A percentile compares a stretch with the other conserved stretches of the same genome.
Conservation (phyloP, 2,113 vertebrate species). For the Aptenodytes forsteri region DNA sequence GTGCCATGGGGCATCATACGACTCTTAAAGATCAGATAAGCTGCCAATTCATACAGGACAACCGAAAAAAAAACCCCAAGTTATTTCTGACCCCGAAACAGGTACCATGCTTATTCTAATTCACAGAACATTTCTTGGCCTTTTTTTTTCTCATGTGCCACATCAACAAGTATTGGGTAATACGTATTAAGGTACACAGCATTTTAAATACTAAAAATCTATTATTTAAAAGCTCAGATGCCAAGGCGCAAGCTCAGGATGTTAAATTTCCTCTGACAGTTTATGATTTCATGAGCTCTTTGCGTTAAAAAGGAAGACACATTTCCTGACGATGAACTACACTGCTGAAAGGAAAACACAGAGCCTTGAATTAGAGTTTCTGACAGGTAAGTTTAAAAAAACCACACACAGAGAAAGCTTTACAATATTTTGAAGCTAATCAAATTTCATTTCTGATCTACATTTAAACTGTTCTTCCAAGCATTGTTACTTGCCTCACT, state of each 20-base stretch:
- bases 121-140: not conserved
- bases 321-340: not conserved
- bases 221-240: not conserved
- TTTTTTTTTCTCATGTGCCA: not conserved
- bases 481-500: not conserved
- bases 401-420: not conserved
- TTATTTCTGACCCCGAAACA: not conserved
- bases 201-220: not conserved
- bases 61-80: not conserved
- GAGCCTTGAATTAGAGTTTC: not conserved
- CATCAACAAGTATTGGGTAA: not conserved
- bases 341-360: not conserved
- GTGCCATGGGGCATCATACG: not conserved
- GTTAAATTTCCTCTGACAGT: not conserved
- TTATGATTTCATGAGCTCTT: not conserved
- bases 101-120: not conserved
- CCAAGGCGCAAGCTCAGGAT: not conserved
- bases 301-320: not conserved
- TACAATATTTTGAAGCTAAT: not conserved
- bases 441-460: not conserved
- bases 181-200: not conserved
- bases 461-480: not conserved
- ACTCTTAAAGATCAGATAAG: not conserved
- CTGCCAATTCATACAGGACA: not conserved
- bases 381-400: not conserved